Conservation (phyloP, 2,797 vertebrate genomes). For the Gallirallus australis region DNA sequence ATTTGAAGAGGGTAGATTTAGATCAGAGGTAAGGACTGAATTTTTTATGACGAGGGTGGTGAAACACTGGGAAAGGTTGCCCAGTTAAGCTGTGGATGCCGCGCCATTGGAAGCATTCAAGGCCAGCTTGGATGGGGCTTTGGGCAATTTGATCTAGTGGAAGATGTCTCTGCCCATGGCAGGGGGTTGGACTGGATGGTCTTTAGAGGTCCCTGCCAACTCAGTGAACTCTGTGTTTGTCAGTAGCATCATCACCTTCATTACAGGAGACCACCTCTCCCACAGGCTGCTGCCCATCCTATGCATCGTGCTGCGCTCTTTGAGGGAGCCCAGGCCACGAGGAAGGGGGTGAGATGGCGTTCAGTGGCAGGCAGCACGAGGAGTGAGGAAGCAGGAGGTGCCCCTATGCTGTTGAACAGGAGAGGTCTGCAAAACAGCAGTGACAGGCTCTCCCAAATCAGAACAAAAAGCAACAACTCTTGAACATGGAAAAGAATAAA, state of each 20-base stretch:
- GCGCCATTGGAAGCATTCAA: background rate
- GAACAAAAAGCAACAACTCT: background rate
- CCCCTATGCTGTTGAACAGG: background rate
- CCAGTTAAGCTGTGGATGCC: background rate
- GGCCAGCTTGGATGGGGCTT: background rate
- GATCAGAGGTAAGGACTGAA: background rate
- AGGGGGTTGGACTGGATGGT: background rate
- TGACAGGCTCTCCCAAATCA: background rate
- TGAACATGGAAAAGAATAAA: background rate
- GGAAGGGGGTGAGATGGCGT: accelerated
- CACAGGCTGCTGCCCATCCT: background rate
- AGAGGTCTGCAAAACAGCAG: background rate
- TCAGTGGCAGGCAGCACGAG: too few relatives aligned
- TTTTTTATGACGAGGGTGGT: background rate
- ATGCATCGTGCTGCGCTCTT: accelerated
- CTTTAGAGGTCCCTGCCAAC: background rate
- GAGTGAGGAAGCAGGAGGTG: background rate
- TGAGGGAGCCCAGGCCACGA: background rate
- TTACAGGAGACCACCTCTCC: background rate
- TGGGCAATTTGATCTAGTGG: background rate
- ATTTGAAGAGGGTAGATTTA: background rate
- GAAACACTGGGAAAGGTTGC: background rate
- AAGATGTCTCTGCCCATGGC: background rate
- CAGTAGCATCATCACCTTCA: background rate
- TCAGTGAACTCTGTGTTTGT: background rate